Evolutionary conservation across 2,888 invertebrate genomes (phyloP), one percentile per base, ranked within the genome.

Genomic region (Platynereis dumerilii): DNA sequence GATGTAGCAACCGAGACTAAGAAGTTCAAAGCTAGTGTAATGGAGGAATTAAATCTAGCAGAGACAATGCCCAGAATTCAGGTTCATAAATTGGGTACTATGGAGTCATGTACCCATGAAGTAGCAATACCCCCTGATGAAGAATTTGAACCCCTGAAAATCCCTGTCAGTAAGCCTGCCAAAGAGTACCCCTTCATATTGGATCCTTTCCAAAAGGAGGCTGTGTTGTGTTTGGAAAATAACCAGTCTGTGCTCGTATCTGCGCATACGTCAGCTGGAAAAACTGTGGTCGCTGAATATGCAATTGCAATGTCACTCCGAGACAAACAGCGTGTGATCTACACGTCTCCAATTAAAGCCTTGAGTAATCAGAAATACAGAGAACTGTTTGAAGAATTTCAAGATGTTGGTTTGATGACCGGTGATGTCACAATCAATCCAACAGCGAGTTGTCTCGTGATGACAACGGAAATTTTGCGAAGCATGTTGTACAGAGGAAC

Each of bases 401-500:
- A 91, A 84, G 99, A 99, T 86, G 99, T 99, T 12, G 99, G 99
- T 48, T 87, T 99, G 57, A 92, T 99, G 73, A 99, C 99, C 27
- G 99, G 99, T 39, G 99, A 99, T 87, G 98, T 99, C 1, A 99
- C 99, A 0, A 96, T 99, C 62, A 99, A 99, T 86, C 98, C 98
- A 2, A 91, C 92, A 42, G 99, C 99, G 17, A 96, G 96, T 62
- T 95, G 97, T 84, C 89, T 99, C 44, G 96, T 99, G 72, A 99
- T 99, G 99, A 99, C 99, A 0, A 99, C 99, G n/a, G 99, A 99
- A 91, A 99, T 99, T 88, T 86, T 99, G 69, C 88, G 99, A 70
- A 96, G 96, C 78, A 99, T 99, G 99, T 86, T 99, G 65, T 99
- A 99, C 81, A 88, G 98, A 80, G 99, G 99, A 58, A 96, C 96